Evolutionary conservation across 2,888 invertebrate species (phyloP).

Genomic region (Caenorhabditis afra): DNA sequence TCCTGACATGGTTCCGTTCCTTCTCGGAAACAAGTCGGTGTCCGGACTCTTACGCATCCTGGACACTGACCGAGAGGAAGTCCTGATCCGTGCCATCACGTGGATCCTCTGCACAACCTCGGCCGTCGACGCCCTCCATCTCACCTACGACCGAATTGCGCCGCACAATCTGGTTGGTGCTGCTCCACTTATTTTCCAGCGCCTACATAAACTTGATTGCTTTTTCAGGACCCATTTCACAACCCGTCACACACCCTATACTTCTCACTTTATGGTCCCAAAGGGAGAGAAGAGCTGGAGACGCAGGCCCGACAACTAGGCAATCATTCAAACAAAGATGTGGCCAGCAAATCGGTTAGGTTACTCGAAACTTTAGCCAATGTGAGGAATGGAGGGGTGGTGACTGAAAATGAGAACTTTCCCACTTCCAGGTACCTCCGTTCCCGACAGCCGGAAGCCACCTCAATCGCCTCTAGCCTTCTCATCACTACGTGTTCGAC

Average conservation of each 20-base stretch:
- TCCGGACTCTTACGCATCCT: slow-evolving; percentile 74
- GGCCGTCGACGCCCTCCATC: slow-evolving; percentile 74
- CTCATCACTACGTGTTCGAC: slow-evolving; percentile 15
- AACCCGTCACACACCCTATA: slow-evolving; percentile 76
- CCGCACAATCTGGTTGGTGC: slow-evolving; percentile 65
- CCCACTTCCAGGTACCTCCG: slow-evolving; percentile 59
- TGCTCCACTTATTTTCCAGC: slow-evolving; percentile 48
- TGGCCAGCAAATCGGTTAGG: slow-evolving; percentile 67
- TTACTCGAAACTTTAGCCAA: slow-evolving; percentile 68
- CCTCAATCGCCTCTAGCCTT: slow-evolving; percentile 57
- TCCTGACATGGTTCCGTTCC: slow-evolving; percentile 84
- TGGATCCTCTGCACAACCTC: slow-evolving; percentile 77
- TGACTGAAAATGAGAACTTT: neutral
- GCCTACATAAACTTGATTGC: slow-evolving; percentile 61
- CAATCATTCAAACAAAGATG: slow-evolving; percentile 66
- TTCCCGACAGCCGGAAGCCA: slow-evolving; percentile 64
- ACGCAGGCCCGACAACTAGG: slow-evolving; percentile 56
- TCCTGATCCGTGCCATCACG: slow-evolving; percentile 74
- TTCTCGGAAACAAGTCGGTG: slow-evolving; percentile 83
- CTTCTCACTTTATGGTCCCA: slow-evolving; percentile 72
- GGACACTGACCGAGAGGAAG: slow-evolving; percentile 76
- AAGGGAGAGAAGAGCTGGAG: slow-evolving; percentile 65
- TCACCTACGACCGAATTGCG: slow-evolving; percentile 73
- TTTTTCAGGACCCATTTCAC: slow-evolving; percentile 73
- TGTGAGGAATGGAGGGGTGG: slow-evolving; percentile 41